A percentile compares a stretch with the other conserved stretches of the same genome.
phyloP scores from a whole-genome alignment of 2,113 vertebrate species.

The Arizona elegans region DNA sequence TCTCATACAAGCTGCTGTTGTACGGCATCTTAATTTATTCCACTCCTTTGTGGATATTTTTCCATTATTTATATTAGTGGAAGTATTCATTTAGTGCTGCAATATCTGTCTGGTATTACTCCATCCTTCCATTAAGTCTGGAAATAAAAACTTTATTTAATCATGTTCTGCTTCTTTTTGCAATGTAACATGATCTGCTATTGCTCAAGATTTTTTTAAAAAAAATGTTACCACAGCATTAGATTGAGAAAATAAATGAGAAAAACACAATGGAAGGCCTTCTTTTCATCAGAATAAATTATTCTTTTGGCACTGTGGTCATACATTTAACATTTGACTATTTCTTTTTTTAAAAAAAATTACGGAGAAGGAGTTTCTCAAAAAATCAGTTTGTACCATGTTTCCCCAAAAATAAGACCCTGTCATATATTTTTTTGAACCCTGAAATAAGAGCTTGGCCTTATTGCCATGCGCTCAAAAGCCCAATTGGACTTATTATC shows the following conservation, averaged over 20 bases:
- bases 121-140: background rate
- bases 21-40: background rate
- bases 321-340: background rate
- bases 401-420: too few relatives aligned
- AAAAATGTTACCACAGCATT: background rate
- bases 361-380: background rate
- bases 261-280: background rate
- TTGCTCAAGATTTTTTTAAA: background rate
- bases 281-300: background rate
- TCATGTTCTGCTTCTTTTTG: slow-evolving; percentile 6
- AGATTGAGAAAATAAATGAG: background rate
- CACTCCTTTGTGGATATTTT: background rate
- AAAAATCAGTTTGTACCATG: background rate
- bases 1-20: background rate
- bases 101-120: slow-evolving; percentile 15
- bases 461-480: too few relatives aligned
- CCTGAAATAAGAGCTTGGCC: too few relatives aligned
- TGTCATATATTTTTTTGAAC: too few relatives aligned
- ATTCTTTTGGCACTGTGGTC: background rate
- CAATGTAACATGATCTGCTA: background rate
- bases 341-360: background rate
- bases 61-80: background rate
- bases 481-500: too few relatives aligned
- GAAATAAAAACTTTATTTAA: slow-evolving; percentile 15
- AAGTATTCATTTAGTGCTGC: background rate